These are phyloP conservation scores for Aphelocoma californica DNA, from an alignment of 2,797 vertebrate species.

Conservation along the genomic window DNA sequence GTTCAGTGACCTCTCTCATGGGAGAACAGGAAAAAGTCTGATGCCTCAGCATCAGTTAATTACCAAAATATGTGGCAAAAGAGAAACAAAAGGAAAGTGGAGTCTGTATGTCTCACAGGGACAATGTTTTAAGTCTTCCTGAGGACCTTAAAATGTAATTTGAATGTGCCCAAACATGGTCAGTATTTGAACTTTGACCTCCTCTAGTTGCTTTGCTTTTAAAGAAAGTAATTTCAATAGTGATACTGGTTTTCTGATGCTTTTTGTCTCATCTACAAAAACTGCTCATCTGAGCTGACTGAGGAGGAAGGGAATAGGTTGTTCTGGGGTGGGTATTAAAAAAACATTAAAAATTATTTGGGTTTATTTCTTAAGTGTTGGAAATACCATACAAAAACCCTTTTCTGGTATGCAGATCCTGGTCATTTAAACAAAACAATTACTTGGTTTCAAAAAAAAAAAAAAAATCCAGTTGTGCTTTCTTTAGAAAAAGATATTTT, in stretches of 20 bases:
- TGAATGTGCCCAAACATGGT: background rate
- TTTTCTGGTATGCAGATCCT: background rate
- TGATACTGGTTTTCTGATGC: background rate
- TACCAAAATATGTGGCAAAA: background rate
- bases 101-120: background rate
- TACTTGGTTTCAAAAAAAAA: background rate
- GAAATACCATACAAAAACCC: background rate
- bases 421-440: background rate
- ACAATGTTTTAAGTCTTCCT: background rate
- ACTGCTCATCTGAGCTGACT: background rate
- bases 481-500: background rate
- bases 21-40: background rate
- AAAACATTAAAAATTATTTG: background rate
- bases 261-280: background rate
- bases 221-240: background rate
- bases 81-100: background rate
- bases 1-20: background rate
- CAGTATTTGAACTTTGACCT: background rate
- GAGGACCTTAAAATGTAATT: background rate
- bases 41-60: background rate
- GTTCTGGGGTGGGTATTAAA: background rate
- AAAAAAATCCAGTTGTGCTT: background rate
- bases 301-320: background rate
- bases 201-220: background rate
- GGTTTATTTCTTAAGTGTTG: background rate